Evolutionary conservation across 2,113 vertebrate species (phyloP).

Genomic region (Gambusia holbrooki): DNA sequence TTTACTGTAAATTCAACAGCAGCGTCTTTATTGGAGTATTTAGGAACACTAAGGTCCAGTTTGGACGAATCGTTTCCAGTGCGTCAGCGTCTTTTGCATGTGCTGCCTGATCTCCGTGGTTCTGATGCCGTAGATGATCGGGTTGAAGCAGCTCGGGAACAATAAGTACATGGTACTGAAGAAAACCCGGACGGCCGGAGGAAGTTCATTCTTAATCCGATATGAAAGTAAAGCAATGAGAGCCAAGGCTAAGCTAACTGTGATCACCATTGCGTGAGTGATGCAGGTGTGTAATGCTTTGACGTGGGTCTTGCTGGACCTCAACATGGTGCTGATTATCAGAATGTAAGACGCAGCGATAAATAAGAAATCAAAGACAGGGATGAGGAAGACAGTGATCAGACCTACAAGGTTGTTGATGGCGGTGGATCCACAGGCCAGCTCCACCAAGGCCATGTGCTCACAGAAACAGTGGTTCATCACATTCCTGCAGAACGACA

Average conservation of each 20-base stretch:
- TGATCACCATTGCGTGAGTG: constrained; percentile 43
- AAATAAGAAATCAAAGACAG: constrained; percentile 21
- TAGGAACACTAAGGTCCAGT: not conserved
- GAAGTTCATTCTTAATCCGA: constrained; percentile 23
- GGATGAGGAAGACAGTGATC: not conserved
- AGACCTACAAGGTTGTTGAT: constrained; percentile 27
- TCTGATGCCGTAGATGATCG: constrained; percentile 3
- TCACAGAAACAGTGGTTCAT: constrained; percentile 50
- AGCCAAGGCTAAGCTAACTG: not conserved
- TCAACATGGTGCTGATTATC: constrained; percentile 36
- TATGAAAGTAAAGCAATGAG: constrained; percentile 36
- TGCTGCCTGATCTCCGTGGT: constrained; percentile 8
- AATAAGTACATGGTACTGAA: constrained; percentile 14
- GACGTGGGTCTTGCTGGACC: not conserved
- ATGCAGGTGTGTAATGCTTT: constrained; percentile 46
- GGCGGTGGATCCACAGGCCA: constrained; percentile 43
- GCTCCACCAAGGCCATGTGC: constrained; percentile 19
- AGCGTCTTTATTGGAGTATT: not conserved
- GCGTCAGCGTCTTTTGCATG: not conserved
- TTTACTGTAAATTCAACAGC: not conserved
- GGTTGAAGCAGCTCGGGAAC: constrained; percentile 7
- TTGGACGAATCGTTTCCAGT: not conserved
- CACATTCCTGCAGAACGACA: constrained; percentile 30
- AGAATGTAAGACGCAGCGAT: constrained; percentile 28
- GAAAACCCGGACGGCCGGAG: not conserved